Evolutionary conservation across 1,140 invertebrate genomes (phyloP), one percentile per base, ranked within the genome.

Genomic region (Meloidogyne floridensis): DNA sequence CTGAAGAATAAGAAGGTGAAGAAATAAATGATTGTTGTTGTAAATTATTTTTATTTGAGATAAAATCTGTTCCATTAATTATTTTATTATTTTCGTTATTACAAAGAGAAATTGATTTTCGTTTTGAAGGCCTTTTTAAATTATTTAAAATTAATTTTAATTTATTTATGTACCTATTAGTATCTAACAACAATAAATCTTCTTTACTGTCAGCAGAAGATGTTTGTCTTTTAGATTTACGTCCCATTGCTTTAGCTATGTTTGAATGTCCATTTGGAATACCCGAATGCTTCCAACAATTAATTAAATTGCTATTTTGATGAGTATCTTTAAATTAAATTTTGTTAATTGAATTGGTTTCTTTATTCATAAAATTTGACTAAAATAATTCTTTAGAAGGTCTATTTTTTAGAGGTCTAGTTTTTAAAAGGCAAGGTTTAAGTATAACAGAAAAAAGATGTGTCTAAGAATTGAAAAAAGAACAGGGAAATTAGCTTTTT

Each of bases 181-280:
- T 15, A 32, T 74, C 53, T 74, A 54, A 74, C 20, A 74, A 43
- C n/a, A 73, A 74, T 20, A 74, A 74, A 74, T 54, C 72, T 74
- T 74, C 43, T 51, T 53, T 71, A 71, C 77, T 65, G 6, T 65
- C 15, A 65, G n/a, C 7, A 7, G 7, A 65, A 65, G 59, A 65
- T 65, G n/a, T 65, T 65, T 65, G 59, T 65, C 5, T 65, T 65
- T 65, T 65, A n/a, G 59, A 65, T 65, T 65, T 65, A n/a, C 59
- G 13, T 13, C 18, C 20, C 20, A 72, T 79, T 9, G 77, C 77
- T 15, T 79, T 79, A n/a, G 77, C 54, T 65, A 79, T 79, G 20
- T 65, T 79, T 43, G 47, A 18, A 53, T 79, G 77, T 8, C 77
- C 77, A 72, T 79, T 79, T 18, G 77, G 77, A 11, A 71, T 8